Evolutionary conservation across 2,888 invertebrate species (phyloP), one percentile per base, ranked within the genome.

Genomic region (Eremobia ochroleuca): DNA sequence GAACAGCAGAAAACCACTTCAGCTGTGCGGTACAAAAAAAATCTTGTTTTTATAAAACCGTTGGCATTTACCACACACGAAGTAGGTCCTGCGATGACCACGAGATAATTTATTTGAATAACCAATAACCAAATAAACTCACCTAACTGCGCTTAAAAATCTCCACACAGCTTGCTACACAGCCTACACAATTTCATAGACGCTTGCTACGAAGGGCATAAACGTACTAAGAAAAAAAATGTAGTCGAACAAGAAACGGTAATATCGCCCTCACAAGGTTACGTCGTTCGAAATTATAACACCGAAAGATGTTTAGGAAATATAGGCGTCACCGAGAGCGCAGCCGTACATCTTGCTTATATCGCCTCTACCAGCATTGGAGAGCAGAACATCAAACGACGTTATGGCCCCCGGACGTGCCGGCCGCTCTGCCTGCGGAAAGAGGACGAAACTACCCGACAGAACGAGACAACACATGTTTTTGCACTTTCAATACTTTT

Each of bases 361-460:
- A 95, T 93, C 94, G 95, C 87, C 96, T 94, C 94, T 76, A 91
- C 96, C 94, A 96, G 97, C 94, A 97, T 97, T 97, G 97, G 97
- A 96, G 97, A 96, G 96, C 95, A 96, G 97, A 97, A 93, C 97
- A 97, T 97, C 97, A 97, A 97, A 97, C 95, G 94, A 85, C 91
- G 96, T 96, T 96, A 96, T 96, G 93, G 94, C 94, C 95, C 94
- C 94, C 95, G 96, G 96, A 96, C 96, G 97, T 96, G 96, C 95
- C 93, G 94, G 85, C 93, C 92, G 94, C 92, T 91, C 92, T 84
- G 91, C 87, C 92, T 90, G 91, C 83, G 86, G 79, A 94, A 95
- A 85, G 92, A 93, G 92, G 96, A 96, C 89, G 88, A 92, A 91
- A 87, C 87, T 91, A 94, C 88, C 90, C 83, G 91, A 85, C 78